Evolutionary conservation across 2,797 vertebrate species (phyloP).

Genomic region (Protonibea diacanthus): DNA sequence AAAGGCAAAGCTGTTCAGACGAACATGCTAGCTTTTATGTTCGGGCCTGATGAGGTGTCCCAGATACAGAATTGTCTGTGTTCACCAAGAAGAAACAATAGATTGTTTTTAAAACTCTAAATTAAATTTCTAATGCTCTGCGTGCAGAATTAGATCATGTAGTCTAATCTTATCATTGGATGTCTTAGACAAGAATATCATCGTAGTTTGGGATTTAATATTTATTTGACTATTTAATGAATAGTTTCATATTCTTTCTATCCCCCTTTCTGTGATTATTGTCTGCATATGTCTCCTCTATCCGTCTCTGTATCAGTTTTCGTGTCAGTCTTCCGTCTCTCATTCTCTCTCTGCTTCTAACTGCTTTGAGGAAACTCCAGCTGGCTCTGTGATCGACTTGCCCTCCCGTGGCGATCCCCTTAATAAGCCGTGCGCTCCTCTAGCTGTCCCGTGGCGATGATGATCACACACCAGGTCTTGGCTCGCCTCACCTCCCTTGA

Average conservation of each 20-base stretch:
- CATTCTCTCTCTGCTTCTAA: neutral
- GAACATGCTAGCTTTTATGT: too few relatives aligned
- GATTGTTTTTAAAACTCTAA: too few relatives aligned
- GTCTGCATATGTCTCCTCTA: constrained; percentile 13
- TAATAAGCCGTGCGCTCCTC: constrained; percentile 51
- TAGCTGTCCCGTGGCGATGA: constrained; percentile 48
- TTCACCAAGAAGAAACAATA: neutral
- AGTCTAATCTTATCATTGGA: neutral
- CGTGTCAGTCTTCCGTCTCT: neutral
- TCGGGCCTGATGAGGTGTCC: neutral
- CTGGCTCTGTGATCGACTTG: constrained; percentile 60
- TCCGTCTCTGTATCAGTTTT: constrained; percentile 1
- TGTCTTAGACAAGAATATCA: neutral
- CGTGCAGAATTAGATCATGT: neutral
- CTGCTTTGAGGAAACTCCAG: constrained; percentile 60
- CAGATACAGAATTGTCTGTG: neutral
- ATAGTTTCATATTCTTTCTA: neutral
- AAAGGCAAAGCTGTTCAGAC: too few relatives aligned
- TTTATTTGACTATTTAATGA: neutral
- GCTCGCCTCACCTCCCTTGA: constrained; percentile 34
- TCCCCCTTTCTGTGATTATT: neutral
- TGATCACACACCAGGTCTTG: constrained; percentile 61
- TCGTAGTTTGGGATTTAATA: neutral
- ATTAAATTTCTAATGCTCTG: neutral
- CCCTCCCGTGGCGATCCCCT: constrained; percentile 46